These are phyloP conservation scores for Flexamia atlantica DNA, from an alignment of 2,888 invertebrate genomes.

Conservation along the genomic window DNA sequence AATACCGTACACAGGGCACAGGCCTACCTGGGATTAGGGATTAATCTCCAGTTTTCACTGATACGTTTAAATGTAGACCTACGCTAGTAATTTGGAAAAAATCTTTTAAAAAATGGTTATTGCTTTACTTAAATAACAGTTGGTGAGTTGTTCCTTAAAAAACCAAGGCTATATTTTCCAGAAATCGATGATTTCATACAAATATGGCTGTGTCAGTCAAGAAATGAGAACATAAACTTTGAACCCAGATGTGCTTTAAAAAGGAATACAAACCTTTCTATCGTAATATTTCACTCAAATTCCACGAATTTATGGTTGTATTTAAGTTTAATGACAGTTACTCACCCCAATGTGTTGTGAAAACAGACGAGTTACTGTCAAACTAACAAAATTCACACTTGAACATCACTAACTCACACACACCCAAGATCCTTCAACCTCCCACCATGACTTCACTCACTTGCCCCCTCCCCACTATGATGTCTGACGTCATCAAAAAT, in stretches of 20 bases:
- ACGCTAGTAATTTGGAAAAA: background rate
- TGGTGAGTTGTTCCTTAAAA: background rate
- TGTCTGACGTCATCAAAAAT: constrained; percentile 48
- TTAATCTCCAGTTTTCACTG: no score
- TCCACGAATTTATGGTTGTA: background rate
- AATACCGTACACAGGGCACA: background rate
- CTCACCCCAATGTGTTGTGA: constrained; percentile 19
- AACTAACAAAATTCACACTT: constrained; percentile 44
- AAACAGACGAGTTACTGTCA: constrained; percentile 16
- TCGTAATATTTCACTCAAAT: background rate
- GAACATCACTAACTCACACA: constrained; percentile 46
- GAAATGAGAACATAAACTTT: constrained; percentile 42
- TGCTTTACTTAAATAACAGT: background rate
- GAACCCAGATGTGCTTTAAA: constrained; percentile 45
- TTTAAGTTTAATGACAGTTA: constrained; percentile 20
- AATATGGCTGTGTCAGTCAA: constrained; percentile 52
- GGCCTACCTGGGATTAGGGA: background rate
- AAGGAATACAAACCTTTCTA: background rate
- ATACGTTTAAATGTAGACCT: background rate
- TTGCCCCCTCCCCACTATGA: background rate
- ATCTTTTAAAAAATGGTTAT: background rate
- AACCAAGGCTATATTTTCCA: background rate
- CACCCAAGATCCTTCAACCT: constrained; percentile 56
- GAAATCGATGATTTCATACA: constrained; percentile 44
- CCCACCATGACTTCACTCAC: constrained; percentile 48